These are phyloP conservation scores for Albula glossodonta DNA, from an alignment of 2,113 vertebrate genomes.

Conservation along the genomic window DNA sequence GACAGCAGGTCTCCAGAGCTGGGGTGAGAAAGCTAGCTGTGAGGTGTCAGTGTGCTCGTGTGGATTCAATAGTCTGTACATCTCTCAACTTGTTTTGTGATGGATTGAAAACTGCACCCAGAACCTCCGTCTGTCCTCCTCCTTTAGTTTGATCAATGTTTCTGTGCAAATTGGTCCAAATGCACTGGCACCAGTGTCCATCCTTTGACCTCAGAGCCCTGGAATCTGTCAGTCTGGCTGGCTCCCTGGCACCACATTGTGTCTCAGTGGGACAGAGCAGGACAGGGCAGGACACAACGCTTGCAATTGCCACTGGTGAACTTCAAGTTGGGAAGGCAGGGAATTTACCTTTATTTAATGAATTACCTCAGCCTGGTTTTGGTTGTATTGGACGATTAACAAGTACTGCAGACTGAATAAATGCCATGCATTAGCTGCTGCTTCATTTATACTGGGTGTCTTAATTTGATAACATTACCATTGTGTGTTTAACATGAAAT, in stretches of 20 bases:
- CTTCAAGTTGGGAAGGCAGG: not conserved
- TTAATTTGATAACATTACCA: no score
- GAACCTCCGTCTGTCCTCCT: not conserved
- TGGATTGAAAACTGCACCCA: not conserved
- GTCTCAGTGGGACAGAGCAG: not conserved
- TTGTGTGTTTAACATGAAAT: no score
- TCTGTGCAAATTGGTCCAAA: not conserved
- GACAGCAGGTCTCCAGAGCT: slow-evolving; percentile 11
- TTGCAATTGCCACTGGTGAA: not conserved
- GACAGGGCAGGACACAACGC: not conserved
- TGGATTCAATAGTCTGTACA: not conserved
- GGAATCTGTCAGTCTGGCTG: not conserved
- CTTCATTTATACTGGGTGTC: no score
- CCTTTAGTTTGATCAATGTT: not conserved
- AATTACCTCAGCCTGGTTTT: not conserved
- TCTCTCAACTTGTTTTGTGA: slow-evolving; percentile 2
- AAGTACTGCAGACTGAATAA: no score
- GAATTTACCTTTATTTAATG: not conserved
- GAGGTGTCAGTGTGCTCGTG: slow-evolving; percentile 16
- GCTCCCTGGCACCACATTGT: not conserved
- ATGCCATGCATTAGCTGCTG: no score
- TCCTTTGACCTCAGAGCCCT: not conserved
- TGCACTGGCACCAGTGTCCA: not conserved
- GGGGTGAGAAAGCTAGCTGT: slow-evolving; percentile 9
- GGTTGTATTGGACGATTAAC: no score